phyloP scores from a whole-genome alignment of 2,113 vertebrate species.

The Gambusia holbrooki region DNA sequence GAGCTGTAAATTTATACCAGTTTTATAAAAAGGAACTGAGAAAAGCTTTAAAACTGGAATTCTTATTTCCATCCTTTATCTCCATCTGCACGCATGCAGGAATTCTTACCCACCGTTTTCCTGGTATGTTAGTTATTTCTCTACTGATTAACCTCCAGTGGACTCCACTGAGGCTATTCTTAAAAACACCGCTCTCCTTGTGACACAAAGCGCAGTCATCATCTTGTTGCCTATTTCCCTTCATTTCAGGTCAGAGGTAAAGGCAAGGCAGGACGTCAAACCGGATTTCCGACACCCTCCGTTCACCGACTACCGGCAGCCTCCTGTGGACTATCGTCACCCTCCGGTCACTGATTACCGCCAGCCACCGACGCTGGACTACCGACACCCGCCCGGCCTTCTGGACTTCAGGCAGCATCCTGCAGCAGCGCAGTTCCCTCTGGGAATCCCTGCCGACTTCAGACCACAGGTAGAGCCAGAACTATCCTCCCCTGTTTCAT shows the following conservation, averaged over 20 bases:
- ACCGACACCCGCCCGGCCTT: constrained; percentile 91
- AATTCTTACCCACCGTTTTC: neutral
- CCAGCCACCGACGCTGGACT: constrained; percentile 92
- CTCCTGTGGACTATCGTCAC: constrained; percentile 95
- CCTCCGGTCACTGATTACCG: constrained; percentile 93
- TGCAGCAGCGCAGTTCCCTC: constrained; percentile 87
- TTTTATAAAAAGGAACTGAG: constrained; percentile 30
- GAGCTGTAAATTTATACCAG: constrained; percentile 38
- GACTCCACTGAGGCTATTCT: neutral
- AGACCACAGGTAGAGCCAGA: constrained; percentile 88
- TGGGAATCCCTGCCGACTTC: constrained; percentile 86
- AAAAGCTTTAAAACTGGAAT: constrained; percentile 43
- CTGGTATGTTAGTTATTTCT: neutral
- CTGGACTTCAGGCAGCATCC: constrained; percentile 95
- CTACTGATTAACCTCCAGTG: neutral
- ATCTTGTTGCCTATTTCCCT: constrained; percentile 59
- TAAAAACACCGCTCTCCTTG: neutral
- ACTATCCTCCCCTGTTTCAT: neutral
- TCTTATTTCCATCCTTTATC: constrained; percentile 38
- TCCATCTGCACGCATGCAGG: constrained; percentile 7
- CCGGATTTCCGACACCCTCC: constrained; percentile 96
- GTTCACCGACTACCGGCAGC: constrained; percentile 94
- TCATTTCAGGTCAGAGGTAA: constrained; percentile 94
- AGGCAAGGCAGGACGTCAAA: constrained; percentile 98
- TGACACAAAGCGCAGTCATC: neutral